These are phyloP conservation scores for Yponomeuta malinellus DNA, from an alignment of 2,888 invertebrate genomes.

Conservation along the genomic window DNA sequence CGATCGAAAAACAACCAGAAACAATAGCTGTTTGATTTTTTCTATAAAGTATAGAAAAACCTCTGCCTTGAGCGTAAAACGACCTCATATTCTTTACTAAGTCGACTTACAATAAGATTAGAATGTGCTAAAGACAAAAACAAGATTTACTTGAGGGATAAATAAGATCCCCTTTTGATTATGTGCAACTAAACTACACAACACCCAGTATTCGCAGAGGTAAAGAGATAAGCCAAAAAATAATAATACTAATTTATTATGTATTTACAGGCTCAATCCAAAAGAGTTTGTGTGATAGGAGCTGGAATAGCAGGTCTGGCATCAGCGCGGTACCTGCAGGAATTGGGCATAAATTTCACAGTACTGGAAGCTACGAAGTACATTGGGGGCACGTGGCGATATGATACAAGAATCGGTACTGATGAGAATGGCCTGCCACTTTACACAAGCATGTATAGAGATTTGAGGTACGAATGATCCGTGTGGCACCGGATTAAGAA, in stretches of 20 bases:
- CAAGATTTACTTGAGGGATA: too few relatives aligned
- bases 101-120: too few relatives aligned
- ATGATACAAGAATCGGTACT: conserved; percentile 60
- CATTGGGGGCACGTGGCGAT: conserved; percentile 65
- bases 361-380: conserved; percentile 56
- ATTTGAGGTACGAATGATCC: conserved; percentile 60
- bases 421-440: conserved; percentile 76
- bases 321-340: conserved; percentile 54
- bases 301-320: conserved; percentile 60
- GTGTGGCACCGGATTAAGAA: too few relatives aligned
- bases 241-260: neutral
- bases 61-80: too few relatives aligned
- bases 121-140: too few relatives aligned
- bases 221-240: neutral
- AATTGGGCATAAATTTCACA: conserved; percentile 53
- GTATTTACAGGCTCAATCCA: conserved; percentile 1
- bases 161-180: too few relatives aligned
- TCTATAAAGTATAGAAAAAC: too few relatives aligned
- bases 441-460: conserved; percentile 82
- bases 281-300: conserved; percentile 40
- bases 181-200: too few relatives aligned
- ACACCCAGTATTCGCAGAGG: too few relatives aligned
- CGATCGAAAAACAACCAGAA: neutral
- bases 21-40: too few relatives aligned
- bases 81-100: too few relatives aligned